Percentiles rank a stretch among this genome's conserved stretches.
Conservation (phyloP, 2,888 invertebrate species). For the Tetramorium bicarinatum region DNA sequence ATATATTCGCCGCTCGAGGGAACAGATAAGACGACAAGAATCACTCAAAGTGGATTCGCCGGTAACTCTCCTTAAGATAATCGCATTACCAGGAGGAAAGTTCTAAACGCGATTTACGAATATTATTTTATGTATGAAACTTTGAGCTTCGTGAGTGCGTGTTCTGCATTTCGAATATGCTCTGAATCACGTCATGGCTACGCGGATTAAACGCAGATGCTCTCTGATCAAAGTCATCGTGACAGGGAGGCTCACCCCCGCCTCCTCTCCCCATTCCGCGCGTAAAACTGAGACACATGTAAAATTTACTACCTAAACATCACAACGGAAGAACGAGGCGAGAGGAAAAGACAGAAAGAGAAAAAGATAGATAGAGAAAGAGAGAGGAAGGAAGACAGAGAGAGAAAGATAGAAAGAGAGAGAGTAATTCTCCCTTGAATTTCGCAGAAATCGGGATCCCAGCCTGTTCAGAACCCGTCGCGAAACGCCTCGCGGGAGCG, state of each 20-base stretch:
- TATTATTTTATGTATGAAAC: background rate
- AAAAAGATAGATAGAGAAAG: background rate
- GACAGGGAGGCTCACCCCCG: no score
- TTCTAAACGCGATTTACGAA: conserved; percentile 30
- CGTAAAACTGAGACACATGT: conserved; percentile 12
- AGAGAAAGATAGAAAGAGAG: background rate
- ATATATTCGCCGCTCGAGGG: conserved; percentile 8
- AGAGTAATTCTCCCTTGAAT: conserved; percentile 11
- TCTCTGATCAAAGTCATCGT: background rate
- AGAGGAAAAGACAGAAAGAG: background rate
- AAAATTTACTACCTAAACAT: conserved; percentile 45
- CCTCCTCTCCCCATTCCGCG: background rate
- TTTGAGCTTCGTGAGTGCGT: background rate
- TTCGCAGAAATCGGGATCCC: conserved; percentile 24
- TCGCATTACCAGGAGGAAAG: conserved; percentile 21
- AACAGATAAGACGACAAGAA: conserved; percentile 5
- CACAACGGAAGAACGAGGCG: conserved; percentile 21
- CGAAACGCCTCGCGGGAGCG: conserved; percentile 34
- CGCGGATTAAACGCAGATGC: background rate
- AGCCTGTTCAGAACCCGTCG: conserved; percentile 28
- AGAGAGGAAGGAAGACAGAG: background rate
- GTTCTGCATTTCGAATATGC: background rate
- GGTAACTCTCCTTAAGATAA: background rate
- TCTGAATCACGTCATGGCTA: background rate
- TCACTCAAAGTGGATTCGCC: conserved; percentile 43